Percentiles rank a stretch among this genome's conserved stretches.
Conservation (phyloP, 2,113 vertebrate genomes). For the Arothron firmamentum region DNA sequence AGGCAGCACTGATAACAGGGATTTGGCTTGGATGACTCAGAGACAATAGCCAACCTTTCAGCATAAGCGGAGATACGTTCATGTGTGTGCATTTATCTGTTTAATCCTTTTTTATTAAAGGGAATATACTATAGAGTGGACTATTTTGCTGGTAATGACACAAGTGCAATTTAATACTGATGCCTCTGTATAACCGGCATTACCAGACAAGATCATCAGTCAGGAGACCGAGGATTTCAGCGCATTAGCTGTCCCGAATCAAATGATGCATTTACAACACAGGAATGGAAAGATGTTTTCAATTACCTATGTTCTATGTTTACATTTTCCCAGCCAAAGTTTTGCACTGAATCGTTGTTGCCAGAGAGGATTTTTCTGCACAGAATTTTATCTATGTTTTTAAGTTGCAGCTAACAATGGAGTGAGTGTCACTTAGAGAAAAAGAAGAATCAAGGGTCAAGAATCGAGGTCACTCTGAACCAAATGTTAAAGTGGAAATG, state of each 20-base stretch:
- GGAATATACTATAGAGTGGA: too few relatives aligned
- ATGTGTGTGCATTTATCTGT: constrained; percentile 9
- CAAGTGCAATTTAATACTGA: not conserved
- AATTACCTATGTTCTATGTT: not conserved
- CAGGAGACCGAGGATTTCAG: not conserved
- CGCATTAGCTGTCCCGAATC: not conserved
- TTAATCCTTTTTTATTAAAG: not conserved
- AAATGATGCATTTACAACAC: not conserved
- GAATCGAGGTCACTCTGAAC: not conserved
- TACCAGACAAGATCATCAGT: not conserved
- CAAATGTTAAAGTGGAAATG: constrained; percentile 6
- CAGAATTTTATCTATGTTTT: not conserved
- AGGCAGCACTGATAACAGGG: constrained; percentile 36
- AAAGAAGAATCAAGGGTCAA: not conserved
- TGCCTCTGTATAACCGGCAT: not conserved
- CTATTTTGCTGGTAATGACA: not conserved
- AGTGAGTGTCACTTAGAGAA: not conserved
- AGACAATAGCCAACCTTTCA: constrained; percentile 4
- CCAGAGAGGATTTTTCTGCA: not conserved
- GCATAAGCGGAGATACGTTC: not conserved
- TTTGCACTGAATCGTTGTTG: not conserved
- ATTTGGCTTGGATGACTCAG: constrained; percentile 13
- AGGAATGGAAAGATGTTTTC: not conserved
- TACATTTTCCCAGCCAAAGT: constrained; percentile 1
- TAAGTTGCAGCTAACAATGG: not conserved